phyloP scores from a whole-genome alignment of 2,797 vertebrate species.

The Carcharodon carcharias region DNA sequence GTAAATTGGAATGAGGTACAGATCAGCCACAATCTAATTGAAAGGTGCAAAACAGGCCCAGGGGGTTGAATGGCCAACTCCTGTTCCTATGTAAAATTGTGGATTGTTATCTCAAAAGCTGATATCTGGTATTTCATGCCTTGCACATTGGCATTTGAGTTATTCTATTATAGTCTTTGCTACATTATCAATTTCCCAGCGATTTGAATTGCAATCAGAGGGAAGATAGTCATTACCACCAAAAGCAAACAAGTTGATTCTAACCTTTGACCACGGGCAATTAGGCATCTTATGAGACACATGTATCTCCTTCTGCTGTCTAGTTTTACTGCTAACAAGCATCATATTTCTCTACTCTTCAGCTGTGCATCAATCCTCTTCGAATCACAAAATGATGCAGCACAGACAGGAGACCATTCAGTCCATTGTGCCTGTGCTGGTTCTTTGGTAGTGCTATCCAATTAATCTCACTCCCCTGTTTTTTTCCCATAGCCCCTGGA shows the following conservation, averaged over 20 bases:
- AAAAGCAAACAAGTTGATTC: not conserved
- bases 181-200: conserved; percentile 1
- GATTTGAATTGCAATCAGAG: conserved; percentile 19
- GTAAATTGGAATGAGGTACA: not conserved
- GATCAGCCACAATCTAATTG: not conserved
- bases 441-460: not conserved
- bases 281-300: not conserved
- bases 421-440: not conserved
- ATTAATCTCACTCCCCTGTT: no score
- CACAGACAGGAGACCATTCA: not conserved
- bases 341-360: not conserved
- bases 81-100: not conserved
- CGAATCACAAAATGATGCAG: not conserved
- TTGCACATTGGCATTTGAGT: conserved; percentile 16
- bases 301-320: not conserved
- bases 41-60: not conserved
- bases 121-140: not conserved
- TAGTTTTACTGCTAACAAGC: not conserved
- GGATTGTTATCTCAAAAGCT: not conserved
- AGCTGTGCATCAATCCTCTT: not conserved
- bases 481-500: no score
- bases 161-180: not conserved
- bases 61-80: not conserved
- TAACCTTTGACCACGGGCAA: conserved; percentile 8
- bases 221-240: not conserved